Evolutionary conservation across 2,888 invertebrate genomes (phyloP).

Genomic region (Brenthis daphne): DNA sequence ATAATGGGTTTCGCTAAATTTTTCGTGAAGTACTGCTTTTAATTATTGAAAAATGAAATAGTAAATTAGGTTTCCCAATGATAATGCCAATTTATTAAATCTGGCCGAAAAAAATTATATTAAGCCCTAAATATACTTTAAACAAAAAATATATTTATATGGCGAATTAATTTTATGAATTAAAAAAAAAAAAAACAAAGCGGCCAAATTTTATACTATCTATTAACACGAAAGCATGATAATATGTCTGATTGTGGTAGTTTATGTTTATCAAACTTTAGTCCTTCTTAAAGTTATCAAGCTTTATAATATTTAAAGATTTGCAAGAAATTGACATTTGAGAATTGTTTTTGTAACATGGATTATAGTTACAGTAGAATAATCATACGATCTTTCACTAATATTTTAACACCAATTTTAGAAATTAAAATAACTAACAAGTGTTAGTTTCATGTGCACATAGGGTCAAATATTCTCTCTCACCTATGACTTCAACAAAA

Average conservation of each 20-base stretch:
- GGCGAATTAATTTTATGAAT: not conserved
- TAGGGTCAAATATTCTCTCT: too few species aligned
- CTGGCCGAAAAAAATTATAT: conserved; percentile 12
- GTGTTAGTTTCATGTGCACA: too few species aligned
- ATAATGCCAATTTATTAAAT: conserved; percentile 14
- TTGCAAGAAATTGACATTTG: not conserved
- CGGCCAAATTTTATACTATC: not conserved
- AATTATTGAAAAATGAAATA: conserved; percentile 1
- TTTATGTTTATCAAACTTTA: conserved; percentile 11
- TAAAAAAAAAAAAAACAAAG: not conserved
- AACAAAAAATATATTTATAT: not conserved
- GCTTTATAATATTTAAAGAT: conserved; percentile 8
- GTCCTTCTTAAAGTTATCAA: conserved; percentile 16
- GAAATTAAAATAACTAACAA: too few species aligned
- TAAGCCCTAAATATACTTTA: not conserved
- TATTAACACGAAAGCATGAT: conserved; percentile 24
- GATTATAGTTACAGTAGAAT: conserved; percentile 22
- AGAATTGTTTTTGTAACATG: conserved; percentile 9
- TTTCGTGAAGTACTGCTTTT: conserved; percentile 6
- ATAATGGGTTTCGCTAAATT: conserved; percentile 28
- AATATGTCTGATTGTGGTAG: conserved; percentile 6
- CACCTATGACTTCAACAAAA: too few species aligned
- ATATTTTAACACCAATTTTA: too few species aligned
- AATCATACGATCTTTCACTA: too few species aligned
- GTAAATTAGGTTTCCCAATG: not conserved